phyloP scores from a whole-genome alignment of 2,888 invertebrate species.

The Laspeyria flexula region DNA sequence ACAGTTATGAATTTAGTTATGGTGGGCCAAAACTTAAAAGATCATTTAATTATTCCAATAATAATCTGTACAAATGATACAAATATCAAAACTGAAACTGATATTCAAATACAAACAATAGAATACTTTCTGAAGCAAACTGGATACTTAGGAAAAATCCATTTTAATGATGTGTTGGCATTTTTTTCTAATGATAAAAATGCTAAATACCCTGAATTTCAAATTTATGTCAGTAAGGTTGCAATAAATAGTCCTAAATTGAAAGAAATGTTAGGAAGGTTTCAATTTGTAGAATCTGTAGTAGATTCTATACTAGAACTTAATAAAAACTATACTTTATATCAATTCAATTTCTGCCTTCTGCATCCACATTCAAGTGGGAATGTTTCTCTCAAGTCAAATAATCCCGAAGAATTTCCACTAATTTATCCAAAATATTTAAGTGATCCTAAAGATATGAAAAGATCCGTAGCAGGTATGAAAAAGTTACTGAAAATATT shows the following conservation, averaged over 20 bases:
- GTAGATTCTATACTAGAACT: slow-evolving; percentile 16
- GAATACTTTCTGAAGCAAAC: slow-evolving; percentile 79
- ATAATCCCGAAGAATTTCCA: slow-evolving; percentile 14
- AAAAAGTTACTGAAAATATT: slow-evolving; percentile 12
- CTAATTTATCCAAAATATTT: slow-evolving; percentile 22
- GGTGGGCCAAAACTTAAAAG: slow-evolving; percentile 83
- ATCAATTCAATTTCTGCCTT: slow-evolving; percentile 8
- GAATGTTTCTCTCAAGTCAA: slow-evolving; percentile 15
- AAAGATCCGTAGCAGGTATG: slow-evolving; percentile 11
- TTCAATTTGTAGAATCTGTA: slow-evolving; percentile 45
- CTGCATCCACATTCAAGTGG: slow-evolving; percentile 24
- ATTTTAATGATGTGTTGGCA: slow-evolving; percentile 82
- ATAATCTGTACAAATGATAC: slow-evolving; percentile 62
- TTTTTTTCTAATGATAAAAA: slow-evolving; percentile 56
- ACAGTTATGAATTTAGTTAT: slow-evolving; percentile 68
- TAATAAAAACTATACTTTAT: slow-evolving; percentile 11
- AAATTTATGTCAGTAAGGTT: slow-evolving; percentile 50
- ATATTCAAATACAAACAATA: slow-evolving; percentile 59
- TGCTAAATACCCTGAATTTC: slow-evolving; percentile 60
- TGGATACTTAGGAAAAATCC: slow-evolving; percentile 78
- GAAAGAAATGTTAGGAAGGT: neutral
- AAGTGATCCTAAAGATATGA: slow-evolving; percentile 10
- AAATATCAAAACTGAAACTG: slow-evolving; percentile 42
- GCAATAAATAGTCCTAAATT: slow-evolving; percentile 56
- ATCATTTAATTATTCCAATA: slow-evolving; percentile 74